A percentile compares a stretch with the other conserved stretches of the same genome.
These are phyloP conservation scores for Mustelus asterias DNA, from an alignment of 2,113 vertebrate species.

Conservation along the genomic window DNA sequence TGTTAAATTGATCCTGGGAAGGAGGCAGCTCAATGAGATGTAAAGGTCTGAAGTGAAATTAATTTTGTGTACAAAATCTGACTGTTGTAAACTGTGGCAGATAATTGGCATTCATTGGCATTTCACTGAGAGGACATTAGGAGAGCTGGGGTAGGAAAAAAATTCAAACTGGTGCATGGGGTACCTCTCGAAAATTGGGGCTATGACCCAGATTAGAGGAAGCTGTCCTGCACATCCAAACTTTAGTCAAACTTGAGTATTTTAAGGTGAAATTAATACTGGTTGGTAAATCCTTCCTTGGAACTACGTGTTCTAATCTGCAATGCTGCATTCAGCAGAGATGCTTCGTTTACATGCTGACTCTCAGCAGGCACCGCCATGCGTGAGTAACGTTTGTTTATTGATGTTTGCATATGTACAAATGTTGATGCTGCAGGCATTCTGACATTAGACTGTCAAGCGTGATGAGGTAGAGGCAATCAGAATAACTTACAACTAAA, in stretches of 20 bases:
- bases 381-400: constrained; percentile 23
- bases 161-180: background rate
- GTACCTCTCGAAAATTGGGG: background rate
- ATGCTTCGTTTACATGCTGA: background rate
- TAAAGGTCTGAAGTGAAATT: background rate
- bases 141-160: background rate
- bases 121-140: background rate
- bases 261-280: background rate
- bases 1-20: background rate
- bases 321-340: constrained; percentile 11
- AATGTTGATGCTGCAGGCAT: constrained; percentile 34
- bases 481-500: constrained; percentile 20
- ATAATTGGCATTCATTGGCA: background rate
- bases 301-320: background rate
- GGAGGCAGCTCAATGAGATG: background rate
- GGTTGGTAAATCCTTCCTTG: background rate
- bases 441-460: constrained; percentile 23
- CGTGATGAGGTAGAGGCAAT: constrained; percentile 13
- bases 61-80: background rate
- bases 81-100: background rate
- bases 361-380: background rate
- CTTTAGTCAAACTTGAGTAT: background rate
- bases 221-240: background rate
- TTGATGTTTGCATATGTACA: constrained; percentile 7
- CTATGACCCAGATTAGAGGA: background rate